These are phyloP conservation scores for Azorinus chamasolen DNA, from an alignment of 2,888 invertebrate genomes.

Conservation along the genomic window DNA sequence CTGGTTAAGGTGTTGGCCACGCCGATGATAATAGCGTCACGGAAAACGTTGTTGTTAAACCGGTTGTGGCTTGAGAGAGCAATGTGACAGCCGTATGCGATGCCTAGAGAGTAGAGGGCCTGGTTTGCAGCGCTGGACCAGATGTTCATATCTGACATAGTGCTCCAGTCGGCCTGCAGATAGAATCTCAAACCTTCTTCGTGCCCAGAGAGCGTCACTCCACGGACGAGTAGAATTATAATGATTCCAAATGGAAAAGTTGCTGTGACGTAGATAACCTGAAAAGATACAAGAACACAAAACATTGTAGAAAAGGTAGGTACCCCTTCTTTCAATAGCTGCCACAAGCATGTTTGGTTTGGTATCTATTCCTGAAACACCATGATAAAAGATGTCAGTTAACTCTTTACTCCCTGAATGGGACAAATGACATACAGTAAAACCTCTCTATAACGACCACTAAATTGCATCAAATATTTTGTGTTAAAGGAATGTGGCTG, in stretches of 20 bases:
- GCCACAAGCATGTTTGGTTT: too few species aligned
- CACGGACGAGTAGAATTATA: slow-evolving; percentile 32
- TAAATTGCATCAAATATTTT: too few species aligned
- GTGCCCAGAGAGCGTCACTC: slow-evolving; percentile 27
- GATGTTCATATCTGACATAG: slow-evolving; percentile 29
- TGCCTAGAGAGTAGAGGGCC: slow-evolving; percentile 39
- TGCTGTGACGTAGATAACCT: slow-evolving; percentile 46
- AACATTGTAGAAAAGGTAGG: too few species aligned
- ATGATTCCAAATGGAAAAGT: slow-evolving; percentile 48
- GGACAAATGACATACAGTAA: too few species aligned
- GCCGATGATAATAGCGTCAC: slow-evolving; percentile 35
- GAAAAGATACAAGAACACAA: background rate
- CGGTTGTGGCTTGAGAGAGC: slow-evolving; percentile 41
- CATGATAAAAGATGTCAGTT: too few species aligned
- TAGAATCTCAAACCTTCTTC: slow-evolving; percentile 32
- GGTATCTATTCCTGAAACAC: too few species aligned
- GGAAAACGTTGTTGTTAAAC: slow-evolving; percentile 31
- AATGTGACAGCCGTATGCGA: slow-evolving; percentile 31
- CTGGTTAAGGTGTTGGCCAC: slow-evolving; percentile 31
- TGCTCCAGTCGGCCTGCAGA: slow-evolving; percentile 28
- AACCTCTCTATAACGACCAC: too few species aligned
- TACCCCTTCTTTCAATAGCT: too few species aligned
- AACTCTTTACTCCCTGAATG: too few species aligned
- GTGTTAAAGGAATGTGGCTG: too few species aligned
- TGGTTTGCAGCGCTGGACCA: slow-evolving; percentile 47